Conservation (phyloP, 2,888 invertebrate genomes). For the Perdita meconis region DNA sequence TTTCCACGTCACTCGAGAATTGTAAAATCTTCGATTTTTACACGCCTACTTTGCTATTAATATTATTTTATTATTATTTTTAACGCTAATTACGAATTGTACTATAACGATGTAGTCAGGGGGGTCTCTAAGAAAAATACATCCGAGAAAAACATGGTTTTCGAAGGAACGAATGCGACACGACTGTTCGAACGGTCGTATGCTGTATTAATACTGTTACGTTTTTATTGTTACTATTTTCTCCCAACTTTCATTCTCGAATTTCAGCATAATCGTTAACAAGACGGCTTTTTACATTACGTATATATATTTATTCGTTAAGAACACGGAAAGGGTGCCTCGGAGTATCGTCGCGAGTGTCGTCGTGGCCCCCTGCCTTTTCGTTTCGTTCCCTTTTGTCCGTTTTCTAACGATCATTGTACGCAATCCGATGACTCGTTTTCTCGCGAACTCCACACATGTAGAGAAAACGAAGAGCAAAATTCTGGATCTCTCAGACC, state of each 20-base stretch:
- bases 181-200: constrained; percentile 29
- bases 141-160: constrained; percentile 8
- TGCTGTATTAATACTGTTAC: constrained; percentile 34
- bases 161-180: constrained; percentile 23
- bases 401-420: neutral
- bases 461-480: neutral
- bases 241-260: constrained; percentile 30
- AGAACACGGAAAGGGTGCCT: constrained; percentile 31
- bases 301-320: constrained; percentile 42
- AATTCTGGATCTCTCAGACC: constrained; percentile 4
- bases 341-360: constrained; percentile 41
- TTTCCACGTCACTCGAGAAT: constrained; percentile 59
- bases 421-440: neutral
- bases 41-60: constrained; percentile 25
- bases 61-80: constrained; percentile 21
- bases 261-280: constrained; percentile 32
- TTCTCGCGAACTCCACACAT: neutral
- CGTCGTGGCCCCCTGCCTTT: neutral
- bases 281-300: constrained; percentile 35
- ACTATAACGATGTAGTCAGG: constrained; percentile 28
- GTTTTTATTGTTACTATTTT: constrained; percentile 41
- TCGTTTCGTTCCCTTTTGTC: neutral
- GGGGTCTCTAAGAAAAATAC: constrained; percentile 1
- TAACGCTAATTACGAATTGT: constrained; percentile 19
- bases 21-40: constrained; percentile 32